Base-by-base conservation (phyloP, 2,797 vertebrate genomes). In the Characodon lateralis region DNA sequence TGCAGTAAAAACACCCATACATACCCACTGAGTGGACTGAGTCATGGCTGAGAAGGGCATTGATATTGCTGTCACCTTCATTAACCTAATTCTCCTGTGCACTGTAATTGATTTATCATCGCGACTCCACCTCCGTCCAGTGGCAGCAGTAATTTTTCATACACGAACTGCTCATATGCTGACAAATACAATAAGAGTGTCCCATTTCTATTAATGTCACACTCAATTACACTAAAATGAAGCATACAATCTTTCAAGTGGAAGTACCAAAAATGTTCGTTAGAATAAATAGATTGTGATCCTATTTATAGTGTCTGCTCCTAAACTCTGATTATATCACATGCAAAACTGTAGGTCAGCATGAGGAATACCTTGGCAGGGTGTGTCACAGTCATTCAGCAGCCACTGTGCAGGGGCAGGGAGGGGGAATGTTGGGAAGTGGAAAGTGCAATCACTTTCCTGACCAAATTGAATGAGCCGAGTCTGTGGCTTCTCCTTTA, bases 71-170 rank as follows among this genome's bases (percentile, higher is more conserved):
- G 83, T 83, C 87, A 80, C 89, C 84, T 89, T 92, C 85, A 91
- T 91, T 88, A 89, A 84, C 65, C 78, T 85, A 80, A 90, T 88
- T 90, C 85, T 83, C 72, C 73, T 55, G 70, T 39, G 12, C 88
- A 87, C 81, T 87, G 72, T 90, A 92, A 94, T 93, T 91, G 91
- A 94, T 92, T 93, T 88, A 92, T 90, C 83, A 92, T 89, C 59
- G 70, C 78, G 80, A 79, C 77, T 86, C 82, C 74, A 87, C 87
- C 80, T 80, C 82, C 46, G 22, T 88, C 84, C 77, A 85, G 20
- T 81, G 79, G 81, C 80, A 83, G 88, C 87, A 85, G 58, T 78
- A 79, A 80, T 85, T 76, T 81, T 68, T 77, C 77, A 71, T 75
- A 84, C 74, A 71, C 69, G 70, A 83, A 9, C 74, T 35, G 35